A percentile compares a stretch with the other conserved stretches of the same genome.
phyloP scores from a whole-genome alignment of 2,888 invertebrate genomes.

The Orthonychiurus folsomi region DNA sequence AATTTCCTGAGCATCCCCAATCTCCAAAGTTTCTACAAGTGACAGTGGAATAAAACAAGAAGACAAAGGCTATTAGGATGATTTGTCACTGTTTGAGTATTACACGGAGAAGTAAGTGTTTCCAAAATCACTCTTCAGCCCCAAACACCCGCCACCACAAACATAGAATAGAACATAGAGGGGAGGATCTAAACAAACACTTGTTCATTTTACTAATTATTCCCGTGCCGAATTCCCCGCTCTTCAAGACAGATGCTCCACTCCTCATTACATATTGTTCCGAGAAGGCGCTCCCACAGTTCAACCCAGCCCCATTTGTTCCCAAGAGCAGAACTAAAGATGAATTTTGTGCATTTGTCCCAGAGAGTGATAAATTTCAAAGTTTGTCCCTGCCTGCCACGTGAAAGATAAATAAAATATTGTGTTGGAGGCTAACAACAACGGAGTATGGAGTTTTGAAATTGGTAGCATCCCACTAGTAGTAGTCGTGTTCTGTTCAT shows the following conservation, averaged over 20 bases:
- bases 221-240: too few relatives aligned
- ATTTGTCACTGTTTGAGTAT: not conserved
- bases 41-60: too few relatives aligned
- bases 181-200: too few relatives aligned
- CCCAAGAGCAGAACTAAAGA: not conserved
- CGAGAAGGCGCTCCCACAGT: too few relatives aligned
- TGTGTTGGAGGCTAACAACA: too few relatives aligned
- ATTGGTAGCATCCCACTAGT: too few relatives aligned
- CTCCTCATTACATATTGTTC: too few relatives aligned
- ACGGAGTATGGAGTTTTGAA: too few relatives aligned
- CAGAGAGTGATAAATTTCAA: not conserved
- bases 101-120: not conserved
- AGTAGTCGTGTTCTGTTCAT: too few relatives aligned
- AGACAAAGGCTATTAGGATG: not conserved
- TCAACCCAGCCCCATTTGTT: conserved; percentile 9
- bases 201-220: not conserved
- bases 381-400: not conserved
- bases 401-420: not conserved
- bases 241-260: too few relatives aligned
- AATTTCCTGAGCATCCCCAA: conserved; percentile 76
- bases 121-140: not conserved
- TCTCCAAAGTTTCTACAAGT: conserved; percentile 77
- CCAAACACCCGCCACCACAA: too few relatives aligned
- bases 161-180: too few relatives aligned
- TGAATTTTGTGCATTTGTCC: not conserved